Percentiles rank a stretch among this genome's conserved stretches.
phyloP scores from a whole-genome alignment of 2,797 vertebrate species.

The Psittacula echo region DNA sequence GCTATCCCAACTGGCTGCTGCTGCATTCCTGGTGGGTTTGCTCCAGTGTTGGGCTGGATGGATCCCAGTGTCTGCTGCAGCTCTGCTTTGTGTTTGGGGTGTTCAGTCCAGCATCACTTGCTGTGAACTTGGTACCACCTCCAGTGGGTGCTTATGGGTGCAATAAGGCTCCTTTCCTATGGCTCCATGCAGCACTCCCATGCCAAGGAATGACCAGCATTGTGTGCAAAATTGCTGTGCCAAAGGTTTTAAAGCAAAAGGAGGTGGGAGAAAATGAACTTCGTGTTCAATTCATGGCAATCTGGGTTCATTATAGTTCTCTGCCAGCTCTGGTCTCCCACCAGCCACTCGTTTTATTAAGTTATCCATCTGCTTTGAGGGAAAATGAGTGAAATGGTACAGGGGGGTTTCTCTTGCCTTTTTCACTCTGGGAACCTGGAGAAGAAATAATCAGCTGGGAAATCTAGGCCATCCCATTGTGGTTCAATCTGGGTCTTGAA shows the following conservation, averaged over 20 bases:
- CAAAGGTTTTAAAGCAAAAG: neutral
- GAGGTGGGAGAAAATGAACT: neutral
- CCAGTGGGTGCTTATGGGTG: neutral
- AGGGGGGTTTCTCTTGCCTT: neutral
- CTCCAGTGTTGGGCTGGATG: neutral
- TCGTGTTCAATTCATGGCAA: fast-evolving
- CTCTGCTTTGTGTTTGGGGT: neutral
- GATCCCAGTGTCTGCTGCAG: neutral
- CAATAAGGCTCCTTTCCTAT: neutral
- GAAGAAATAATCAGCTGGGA: neutral
- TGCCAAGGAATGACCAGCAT: neutral
- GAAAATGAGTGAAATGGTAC: neutral
- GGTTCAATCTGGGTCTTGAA: neutral
- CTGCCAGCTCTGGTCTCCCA: neutral
- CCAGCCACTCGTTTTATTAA: neutral
- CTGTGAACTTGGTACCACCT: neutral
- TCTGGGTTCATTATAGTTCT: neutral
- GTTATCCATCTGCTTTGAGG: conserved; percentile 11
- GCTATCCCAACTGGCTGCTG: neutral
- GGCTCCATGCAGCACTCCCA: neutral
- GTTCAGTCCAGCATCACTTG: neutral
- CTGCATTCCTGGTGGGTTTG: fast-evolving
- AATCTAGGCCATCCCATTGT: conserved; percentile 52
- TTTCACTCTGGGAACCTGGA: neutral
- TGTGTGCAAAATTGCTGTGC: neutral